These are phyloP conservation scores for Zhuqinia jingwanae DNA, from an alignment of 2,888 invertebrate species.

Conservation along the genomic window DNA sequence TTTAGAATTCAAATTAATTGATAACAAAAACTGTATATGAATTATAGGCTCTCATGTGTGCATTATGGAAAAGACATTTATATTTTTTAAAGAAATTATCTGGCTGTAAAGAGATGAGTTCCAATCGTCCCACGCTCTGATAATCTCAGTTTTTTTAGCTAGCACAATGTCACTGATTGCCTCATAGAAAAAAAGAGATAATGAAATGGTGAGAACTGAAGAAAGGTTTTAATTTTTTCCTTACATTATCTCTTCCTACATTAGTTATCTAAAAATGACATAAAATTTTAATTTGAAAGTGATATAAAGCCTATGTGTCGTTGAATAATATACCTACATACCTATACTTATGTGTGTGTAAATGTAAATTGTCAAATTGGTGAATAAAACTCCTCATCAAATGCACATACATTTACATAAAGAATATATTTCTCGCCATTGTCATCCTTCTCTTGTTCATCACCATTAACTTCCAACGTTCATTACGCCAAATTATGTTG, in stretches of 20 bases:
- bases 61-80: too few relatives aligned
- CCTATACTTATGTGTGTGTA: neutral
- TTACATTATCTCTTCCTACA: neutral
- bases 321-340: neutral
- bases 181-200: neutral
- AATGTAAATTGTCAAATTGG: neutral
- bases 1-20: too few relatives aligned
- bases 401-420: neutral
- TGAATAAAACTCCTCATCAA: too few relatives aligned
- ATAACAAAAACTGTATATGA: too few relatives aligned
- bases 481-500: too few relatives aligned
- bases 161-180: conserved; percentile 38
- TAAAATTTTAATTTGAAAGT: neutral
- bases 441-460: too few relatives aligned
- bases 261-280: neutral
- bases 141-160: neutral
- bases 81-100: neutral
- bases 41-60: too few relatives aligned
- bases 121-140: conserved; percentile 33
- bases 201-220: conserved; percentile 42
- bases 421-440: neutral
- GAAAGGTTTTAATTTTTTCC: neutral
- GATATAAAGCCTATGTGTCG: neutral
- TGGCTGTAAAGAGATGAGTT: neutral
- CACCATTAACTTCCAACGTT: too few relatives aligned